Percentiles rank a stretch among this genome's conserved stretches.
Conservation (phyloP, 2,888 invertebrate genomes). For the Didymodactylos carnosus region DNA sequence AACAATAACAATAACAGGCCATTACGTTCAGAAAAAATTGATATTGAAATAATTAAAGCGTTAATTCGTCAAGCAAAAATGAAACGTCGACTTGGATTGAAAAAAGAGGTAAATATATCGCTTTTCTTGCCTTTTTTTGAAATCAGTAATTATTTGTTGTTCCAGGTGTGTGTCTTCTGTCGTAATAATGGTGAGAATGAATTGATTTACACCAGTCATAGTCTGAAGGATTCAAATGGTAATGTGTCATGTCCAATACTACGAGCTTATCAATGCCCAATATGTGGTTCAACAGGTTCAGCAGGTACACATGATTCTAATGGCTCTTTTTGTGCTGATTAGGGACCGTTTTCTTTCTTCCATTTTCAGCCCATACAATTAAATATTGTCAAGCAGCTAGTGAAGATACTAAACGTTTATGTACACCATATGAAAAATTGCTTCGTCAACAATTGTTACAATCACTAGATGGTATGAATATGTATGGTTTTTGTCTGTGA, state of each 20-base stretch:
- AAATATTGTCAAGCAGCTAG: neutral
- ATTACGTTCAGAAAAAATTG: conserved; percentile 7
- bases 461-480: too few relatives aligned
- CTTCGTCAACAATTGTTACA: neutral
- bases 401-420: neutral
- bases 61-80: conserved; percentile 8
- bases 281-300: conserved; percentile 11
- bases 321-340: neutral
- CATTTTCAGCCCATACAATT: neutral
- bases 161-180: conserved; percentile 14
- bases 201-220: conserved; percentile 11
- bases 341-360: neutral
- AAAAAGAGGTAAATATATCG: conserved; percentile 1
- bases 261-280: conserved; percentile 14
- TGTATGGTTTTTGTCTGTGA: too few relatives aligned
- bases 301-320: neutral
- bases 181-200: conserved; percentile 15
- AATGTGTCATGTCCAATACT: conserved; percentile 13
- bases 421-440: neutral
- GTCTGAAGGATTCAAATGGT: conserved; percentile 4
- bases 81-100: conserved; percentile 7
- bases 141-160: neutral
- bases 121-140: too few relatives aligned
- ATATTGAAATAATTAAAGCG: conserved; percentile 11
- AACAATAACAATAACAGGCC: conserved; percentile 1